phyloP scores from a whole-genome alignment of 1,140 invertebrate species.

The Forficula auricularia region DNA sequence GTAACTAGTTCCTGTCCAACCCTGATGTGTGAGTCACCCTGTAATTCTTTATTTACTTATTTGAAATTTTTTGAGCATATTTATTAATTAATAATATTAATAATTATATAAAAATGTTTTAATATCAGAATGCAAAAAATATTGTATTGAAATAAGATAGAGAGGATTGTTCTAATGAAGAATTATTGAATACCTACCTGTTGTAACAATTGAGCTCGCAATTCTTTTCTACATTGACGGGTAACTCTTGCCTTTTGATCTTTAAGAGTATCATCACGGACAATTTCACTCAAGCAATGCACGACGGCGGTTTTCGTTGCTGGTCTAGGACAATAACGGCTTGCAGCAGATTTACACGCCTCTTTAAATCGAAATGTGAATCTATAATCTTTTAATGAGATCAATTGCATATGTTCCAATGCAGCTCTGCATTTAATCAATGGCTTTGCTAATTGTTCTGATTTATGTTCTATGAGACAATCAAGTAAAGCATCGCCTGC shows the following conservation, averaged over 20 bases:
- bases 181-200: no score
- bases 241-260: slow-evolving; percentile 59
- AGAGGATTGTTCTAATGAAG: no score
- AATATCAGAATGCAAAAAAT: no score
- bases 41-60: no score
- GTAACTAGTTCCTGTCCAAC: no score
- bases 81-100: no score
- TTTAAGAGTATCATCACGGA: slow-evolving; percentile 72
- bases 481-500: slow-evolving; percentile 62
- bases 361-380: slow-evolving; percentile 93
- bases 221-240: slow-evolving; percentile 71
- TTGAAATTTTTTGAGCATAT: no score
- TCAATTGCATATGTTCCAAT: slow-evolving; percentile 85
- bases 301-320: slow-evolving; percentile 59
- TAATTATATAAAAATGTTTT: no score
- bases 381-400: slow-evolving; percentile 82
- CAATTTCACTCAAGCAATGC: slow-evolving; percentile 73
- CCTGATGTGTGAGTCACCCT: no score
- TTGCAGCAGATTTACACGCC: slow-evolving; percentile 71
- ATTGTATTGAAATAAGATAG: no score
- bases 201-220: slow-evolving; percentile 74
- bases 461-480: slow-evolving; percentile 85
- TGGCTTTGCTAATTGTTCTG: slow-evolving; percentile 52
- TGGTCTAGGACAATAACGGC: slow-evolving; percentile 51
- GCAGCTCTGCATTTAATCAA: slow-evolving; percentile 77